phyloP scores from a whole-genome alignment of 92 coral and sea anemone genomes.

The Heteractis magnifica region DNA sequence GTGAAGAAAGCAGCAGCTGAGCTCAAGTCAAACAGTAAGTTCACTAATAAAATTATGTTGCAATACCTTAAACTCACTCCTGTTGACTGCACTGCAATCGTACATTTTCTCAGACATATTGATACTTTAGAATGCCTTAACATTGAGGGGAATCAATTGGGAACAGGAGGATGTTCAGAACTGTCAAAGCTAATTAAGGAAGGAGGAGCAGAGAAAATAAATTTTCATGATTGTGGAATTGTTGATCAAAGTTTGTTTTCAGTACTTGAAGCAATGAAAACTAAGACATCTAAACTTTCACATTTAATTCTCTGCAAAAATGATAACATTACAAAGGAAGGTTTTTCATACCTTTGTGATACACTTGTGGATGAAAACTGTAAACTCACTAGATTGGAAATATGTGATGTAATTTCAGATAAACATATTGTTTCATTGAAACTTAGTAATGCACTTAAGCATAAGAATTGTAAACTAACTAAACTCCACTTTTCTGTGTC shows the following conservation, averaged over 20 bases:
- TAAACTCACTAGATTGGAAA: conserved; percentile 27
- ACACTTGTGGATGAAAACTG: conserved; percentile 30
- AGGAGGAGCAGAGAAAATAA: conserved; percentile 35
- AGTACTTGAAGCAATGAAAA: too few species aligned
- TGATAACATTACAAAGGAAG: conserved; percentile 21
- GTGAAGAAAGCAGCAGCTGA: conserved; percentile 33
- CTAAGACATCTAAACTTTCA: not conserved
- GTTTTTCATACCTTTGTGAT: conserved; percentile 18
- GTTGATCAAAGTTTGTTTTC: conserved; percentile 23
- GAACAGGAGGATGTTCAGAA: conserved; percentile 36
- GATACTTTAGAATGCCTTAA: conserved; percentile 16
- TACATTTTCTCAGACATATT: conserved; percentile 30
- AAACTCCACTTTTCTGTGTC: not conserved
- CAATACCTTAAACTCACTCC: conserved; percentile 19
- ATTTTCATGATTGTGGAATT: not conserved
- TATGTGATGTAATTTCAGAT: too few species aligned
- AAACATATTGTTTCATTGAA: not conserved
- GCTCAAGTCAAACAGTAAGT: conserved; percentile 15
- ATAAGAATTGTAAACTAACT: conserved; percentile 23
- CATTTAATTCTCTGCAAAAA: too few species aligned
- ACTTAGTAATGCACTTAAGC: conserved; percentile 31
- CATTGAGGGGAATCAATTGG: conserved; percentile 15
- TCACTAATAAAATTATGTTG: not conserved
- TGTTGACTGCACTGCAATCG: conserved; percentile 47
- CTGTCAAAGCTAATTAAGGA: conserved; percentile 20